Evolutionary conservation across 2,888 invertebrate species (phyloP).

Genomic region (Leptarthrus brevirostris): DNA sequence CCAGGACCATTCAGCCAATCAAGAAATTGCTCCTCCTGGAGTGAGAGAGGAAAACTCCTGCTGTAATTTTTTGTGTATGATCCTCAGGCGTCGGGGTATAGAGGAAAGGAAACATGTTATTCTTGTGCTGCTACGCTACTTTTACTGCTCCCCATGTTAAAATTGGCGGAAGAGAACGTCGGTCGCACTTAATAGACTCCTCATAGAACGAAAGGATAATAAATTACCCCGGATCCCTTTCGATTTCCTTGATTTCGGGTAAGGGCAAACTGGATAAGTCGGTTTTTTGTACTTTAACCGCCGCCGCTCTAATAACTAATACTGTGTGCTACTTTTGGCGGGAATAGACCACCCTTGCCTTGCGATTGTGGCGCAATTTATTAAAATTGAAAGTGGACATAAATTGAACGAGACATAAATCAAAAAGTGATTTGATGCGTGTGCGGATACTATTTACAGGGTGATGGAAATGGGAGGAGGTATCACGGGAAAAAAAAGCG

Average conservation of each 20-base stretch:
- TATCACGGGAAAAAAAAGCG: no score
- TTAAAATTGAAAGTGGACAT: constrained; percentile 16
- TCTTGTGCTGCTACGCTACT: no score
- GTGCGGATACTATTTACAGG: neutral
- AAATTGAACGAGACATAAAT: neutral
- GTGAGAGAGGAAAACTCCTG: no score
- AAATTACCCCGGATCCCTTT: constrained; percentile 11
- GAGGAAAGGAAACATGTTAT: neutral
- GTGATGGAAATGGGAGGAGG: no score
- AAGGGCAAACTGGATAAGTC: no score
- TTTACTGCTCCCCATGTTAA: neutral
- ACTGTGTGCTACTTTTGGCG: neutral
- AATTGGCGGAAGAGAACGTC: constrained; percentile 1
- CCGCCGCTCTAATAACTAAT: no score
- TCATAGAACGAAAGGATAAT: constrained; percentile 33
- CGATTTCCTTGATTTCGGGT: neutral
- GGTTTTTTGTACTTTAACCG: no score
- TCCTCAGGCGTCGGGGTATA: no score
- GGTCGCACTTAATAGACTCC: constrained; percentile 26
- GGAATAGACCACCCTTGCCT: neutral
- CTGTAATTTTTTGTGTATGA: no score
- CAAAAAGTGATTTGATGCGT: neutral
- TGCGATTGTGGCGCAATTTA: neutral
- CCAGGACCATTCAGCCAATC: neutral
- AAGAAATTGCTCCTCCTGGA: neutral